phyloP scores from a whole-genome alignment of 2,797 vertebrate species.

The Sciurus carolinensis region DNA sequence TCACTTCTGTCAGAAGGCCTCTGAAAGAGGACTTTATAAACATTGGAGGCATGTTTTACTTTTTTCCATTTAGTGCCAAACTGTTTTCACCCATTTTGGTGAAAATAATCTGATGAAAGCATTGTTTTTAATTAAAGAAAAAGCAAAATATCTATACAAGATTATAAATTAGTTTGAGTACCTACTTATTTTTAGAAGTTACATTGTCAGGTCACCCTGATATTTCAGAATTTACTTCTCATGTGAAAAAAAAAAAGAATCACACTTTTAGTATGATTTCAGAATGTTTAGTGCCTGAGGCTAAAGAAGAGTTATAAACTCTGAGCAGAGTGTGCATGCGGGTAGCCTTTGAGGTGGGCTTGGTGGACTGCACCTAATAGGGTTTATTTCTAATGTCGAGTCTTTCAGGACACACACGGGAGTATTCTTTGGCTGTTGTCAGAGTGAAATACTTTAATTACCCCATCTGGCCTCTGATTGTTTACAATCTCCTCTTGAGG shows the following conservation, averaged over 20 bases:
- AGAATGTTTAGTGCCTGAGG: neutral
- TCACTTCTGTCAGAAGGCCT: neutral
- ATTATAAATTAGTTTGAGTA: constrained; percentile 1
- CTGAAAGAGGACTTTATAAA: constrained; percentile 33
- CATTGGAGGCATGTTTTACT: neutral
- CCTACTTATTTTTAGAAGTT: constrained; percentile 6
- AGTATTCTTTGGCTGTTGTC: constrained; percentile 75
- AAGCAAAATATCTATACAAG: neutral
- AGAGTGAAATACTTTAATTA: constrained; percentile 84
- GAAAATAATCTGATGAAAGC: neutral
- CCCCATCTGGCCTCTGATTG: constrained; percentile 88
- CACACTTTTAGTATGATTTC: neutral
- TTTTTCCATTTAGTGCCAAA: neutral
- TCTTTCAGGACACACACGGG: constrained; percentile 2
- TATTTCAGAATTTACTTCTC: constrained; percentile 62
- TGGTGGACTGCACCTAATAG: neutral
- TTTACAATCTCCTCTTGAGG: constrained; percentile 91
- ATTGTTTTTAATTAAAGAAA: constrained; percentile 46
- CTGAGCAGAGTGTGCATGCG: neutral
- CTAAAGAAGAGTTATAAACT: neutral
- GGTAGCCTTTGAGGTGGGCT: neutral
- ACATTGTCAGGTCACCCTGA: neutral
- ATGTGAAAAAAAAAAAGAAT: neutral
- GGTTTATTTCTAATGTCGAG: neutral
- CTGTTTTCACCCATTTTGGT: constrained; percentile 39